Conservation (phyloP, 2,797 vertebrate genomes). For the Clarias platycephalus region DNA sequence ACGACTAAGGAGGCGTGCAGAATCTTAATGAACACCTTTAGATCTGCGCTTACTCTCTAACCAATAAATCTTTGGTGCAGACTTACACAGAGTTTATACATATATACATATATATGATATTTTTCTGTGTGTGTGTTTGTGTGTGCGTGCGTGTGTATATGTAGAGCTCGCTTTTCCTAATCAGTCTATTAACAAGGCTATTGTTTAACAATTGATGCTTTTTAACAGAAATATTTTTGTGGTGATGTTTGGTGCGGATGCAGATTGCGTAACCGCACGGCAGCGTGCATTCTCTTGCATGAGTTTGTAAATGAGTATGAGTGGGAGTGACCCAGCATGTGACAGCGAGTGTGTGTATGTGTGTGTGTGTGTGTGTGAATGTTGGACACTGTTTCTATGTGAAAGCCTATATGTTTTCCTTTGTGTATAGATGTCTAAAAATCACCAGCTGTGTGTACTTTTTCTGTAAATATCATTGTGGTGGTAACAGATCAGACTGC, state of each 20-base stretch:
- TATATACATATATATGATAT: not conserved
- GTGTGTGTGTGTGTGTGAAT: conserved; percentile 19
- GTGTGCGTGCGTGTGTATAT: not conserved
- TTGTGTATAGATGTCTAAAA: conserved; percentile 42
- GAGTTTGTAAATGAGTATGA: conserved; percentile 55
- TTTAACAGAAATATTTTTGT: not conserved
- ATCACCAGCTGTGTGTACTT: conserved; percentile 43
- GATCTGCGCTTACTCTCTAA: conserved; percentile 55
- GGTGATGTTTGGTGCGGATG: not conserved
- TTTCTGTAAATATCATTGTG: conserved; percentile 24
- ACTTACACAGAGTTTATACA: not conserved
- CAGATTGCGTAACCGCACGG: conserved; percentile 37
- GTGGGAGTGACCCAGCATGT: conserved; percentile 48
- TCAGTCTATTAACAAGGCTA: not conserved
- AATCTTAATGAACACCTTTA: conserved; percentile 56
- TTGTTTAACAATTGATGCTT: not conserved
- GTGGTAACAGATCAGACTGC: conserved; percentile 41
- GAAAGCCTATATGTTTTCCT: conserved; percentile 10
- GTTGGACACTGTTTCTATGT: conserved; percentile 25
- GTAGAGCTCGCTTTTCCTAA: conserved; percentile 1
- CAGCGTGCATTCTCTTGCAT: conserved; percentile 35
- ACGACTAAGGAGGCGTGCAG: conserved; percentile 53
- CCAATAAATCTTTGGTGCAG: conserved; percentile 7
- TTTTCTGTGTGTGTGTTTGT: not conserved
- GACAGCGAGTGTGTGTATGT: conserved; percentile 34